A percentile compares a stretch with the other conserved stretches of the same genome.
Evolutionary conservation across 64 coral and sea anemone species (phyloP).

Genomic region (Actinia equina): DNA sequence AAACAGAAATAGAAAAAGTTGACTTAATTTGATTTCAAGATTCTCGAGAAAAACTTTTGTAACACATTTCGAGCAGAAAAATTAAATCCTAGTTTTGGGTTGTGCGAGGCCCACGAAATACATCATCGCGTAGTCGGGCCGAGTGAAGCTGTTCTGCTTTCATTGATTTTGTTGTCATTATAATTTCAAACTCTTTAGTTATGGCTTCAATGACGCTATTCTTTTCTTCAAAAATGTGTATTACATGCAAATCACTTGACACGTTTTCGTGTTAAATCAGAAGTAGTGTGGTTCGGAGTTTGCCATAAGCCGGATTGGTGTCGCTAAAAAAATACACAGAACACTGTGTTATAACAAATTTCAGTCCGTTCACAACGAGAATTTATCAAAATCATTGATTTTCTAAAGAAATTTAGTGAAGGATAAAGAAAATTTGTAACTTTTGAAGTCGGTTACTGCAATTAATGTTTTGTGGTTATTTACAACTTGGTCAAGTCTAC

Average conservation of each 20-base stretch:
- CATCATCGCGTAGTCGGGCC: too few species aligned
- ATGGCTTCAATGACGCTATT: not conserved
- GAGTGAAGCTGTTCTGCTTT: not conserved
- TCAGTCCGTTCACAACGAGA: not conserved
- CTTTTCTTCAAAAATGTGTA: not conserved
- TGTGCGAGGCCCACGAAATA: too few species aligned
- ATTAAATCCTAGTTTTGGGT: too few species aligned
- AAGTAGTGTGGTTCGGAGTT: not conserved
- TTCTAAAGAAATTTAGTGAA: not conserved
- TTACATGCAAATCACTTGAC: conserved; percentile 9
- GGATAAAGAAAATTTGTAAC: not conserved
- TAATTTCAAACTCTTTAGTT: not conserved
- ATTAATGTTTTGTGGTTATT: too few species aligned
- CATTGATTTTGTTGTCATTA: not conserved
- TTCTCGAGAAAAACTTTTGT: too few species aligned
- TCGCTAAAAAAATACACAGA: not conserved
- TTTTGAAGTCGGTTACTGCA: too few species aligned
- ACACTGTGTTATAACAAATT: too few species aligned
- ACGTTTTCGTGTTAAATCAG: not conserved
- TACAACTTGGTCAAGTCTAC: too few species aligned
- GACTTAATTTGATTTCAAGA: too few species aligned
- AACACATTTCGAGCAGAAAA: too few species aligned
- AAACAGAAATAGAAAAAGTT: not conserved
- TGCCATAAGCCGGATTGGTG: not conserved
- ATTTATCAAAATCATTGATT: not conserved